A percentile compares a stretch with the other conserved stretches of the same genome.
These are phyloP conservation scores for Augochlorella aurata DNA, from an alignment of 2,888 invertebrate species.

Conservation along the genomic window DNA sequence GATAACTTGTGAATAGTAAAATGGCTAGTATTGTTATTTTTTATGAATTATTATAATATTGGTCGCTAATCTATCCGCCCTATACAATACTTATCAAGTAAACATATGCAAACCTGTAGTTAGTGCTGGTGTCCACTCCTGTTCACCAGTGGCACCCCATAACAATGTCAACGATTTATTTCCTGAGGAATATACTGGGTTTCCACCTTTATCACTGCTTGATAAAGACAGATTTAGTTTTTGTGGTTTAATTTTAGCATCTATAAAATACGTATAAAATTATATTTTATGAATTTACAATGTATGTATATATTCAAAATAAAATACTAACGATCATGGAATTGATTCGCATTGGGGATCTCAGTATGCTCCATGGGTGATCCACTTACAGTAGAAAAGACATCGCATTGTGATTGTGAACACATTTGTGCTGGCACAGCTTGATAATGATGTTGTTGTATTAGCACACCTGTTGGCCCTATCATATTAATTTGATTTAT, in stretches of 20 bases:
- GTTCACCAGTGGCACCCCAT: slow-evolving; percentile 98
- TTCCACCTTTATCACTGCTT: slow-evolving; percentile 76
- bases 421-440: slow-evolving; percentile 87
- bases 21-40: slow-evolving; percentile 38
- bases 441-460: slow-evolving; percentile 97
- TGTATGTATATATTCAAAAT: background rate
- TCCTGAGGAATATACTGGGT: slow-evolving; percentile 66
- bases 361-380: slow-evolving; percentile 74
- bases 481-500: slow-evolving; percentile 36
- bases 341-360: slow-evolving; percentile 60
- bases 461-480: slow-evolving; percentile 94
- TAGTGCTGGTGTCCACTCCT: slow-evolving; percentile 97
- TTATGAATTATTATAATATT: slow-evolving; percentile 46
- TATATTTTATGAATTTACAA: background rate
- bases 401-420: slow-evolving; percentile 75
- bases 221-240: slow-evolving; percentile 71
- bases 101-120: slow-evolving; percentile 89
- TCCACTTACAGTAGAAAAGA: slow-evolving; percentile 77
- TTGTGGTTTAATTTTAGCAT: slow-evolving; percentile 71
- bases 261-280: slow-evolving; percentile 57
- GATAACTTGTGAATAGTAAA: slow-evolving; percentile 42
- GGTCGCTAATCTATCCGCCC: slow-evolving; percentile 41
- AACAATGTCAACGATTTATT: slow-evolving; percentile 87
- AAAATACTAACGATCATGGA: slow-evolving; percentile 83
- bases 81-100: slow-evolving; percentile 35